Evolutionary conservation across 2,888 invertebrate species (phyloP), one percentile per base, ranked within the genome.

Genomic region (Chrysotoxum bicinctum): DNA sequence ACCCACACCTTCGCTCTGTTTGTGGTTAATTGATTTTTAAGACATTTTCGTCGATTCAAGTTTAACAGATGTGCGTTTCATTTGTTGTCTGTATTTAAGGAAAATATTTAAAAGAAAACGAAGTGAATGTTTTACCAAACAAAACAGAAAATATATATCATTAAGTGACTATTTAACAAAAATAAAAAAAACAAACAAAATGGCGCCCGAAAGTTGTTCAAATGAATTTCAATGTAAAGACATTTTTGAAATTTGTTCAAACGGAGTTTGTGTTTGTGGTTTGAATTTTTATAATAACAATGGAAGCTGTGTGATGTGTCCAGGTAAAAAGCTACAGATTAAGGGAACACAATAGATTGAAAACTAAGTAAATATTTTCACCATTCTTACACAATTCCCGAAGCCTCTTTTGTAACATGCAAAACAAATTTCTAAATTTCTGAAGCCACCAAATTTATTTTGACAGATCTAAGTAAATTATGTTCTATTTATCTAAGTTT

Each of bases 11-110:
- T 54, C 26, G n/a, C 43, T 21, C 12, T 19, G 37, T 52, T 26
- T 40, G 50, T 8, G 21, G 60, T 68, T 80, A 74, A 72, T 73
- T 82, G 54, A 56, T 73, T 82, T 68, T 19, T 10, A 60, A 82
- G 76, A 26, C n/a, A 21, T 45, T 52, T 66, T 12, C 26, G 16
- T 52, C 37, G 66, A 30, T 37, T 26, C 35, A 72, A 66, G 52
- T 52, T 16, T 10, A 62, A 50, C 66, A 37, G 14, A 52, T 50
- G 58, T 40, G 54, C 2, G 30, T 32, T 4, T 26, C 8, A n/a
- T 12, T 52, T 52, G 2, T 23, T 23, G 1, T 50, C 7, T 1
- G 0, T n/a, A 3, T n/a, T 8, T n/a, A 5, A 48, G 0, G 21
- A 48, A 23, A 14, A 1, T 14, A 23, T 14, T 50, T 50, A 21